A percentile compares a stretch with the other conserved stretches of the same genome.
These are phyloP conservation scores for Scarus forsteni DNA, from an alignment of 2,797 vertebrate genomes.

Conservation along the genomic window DNA sequence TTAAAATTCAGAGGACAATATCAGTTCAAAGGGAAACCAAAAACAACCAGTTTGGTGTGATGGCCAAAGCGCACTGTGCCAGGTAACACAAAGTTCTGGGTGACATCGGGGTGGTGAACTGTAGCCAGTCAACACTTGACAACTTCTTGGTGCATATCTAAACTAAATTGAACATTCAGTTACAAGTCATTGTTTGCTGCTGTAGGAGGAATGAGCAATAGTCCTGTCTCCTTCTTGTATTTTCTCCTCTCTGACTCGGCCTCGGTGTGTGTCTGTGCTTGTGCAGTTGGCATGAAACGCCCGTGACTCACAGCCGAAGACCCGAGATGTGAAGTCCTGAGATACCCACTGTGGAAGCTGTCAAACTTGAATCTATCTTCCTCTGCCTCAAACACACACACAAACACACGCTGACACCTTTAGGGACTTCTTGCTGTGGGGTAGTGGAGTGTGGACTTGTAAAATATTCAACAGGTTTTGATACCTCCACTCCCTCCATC, in stretches of 20 bases:
- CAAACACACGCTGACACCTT: slow-evolving; percentile 35
- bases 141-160: slow-evolving; percentile 18
- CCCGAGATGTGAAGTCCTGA: slow-evolving; percentile 50
- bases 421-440: slow-evolving; percentile 59
- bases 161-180: slow-evolving; percentile 34
- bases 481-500: slow-evolving; percentile 48
- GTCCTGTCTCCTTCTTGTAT: slow-evolving; percentile 3
- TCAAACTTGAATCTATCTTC: slow-evolving; percentile 54
- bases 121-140: neutral
- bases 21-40: neutral
- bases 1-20: neutral
- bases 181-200: slow-evolving; percentile 26
- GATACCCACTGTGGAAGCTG: slow-evolving; percentile 61
- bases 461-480: slow-evolving; percentile 74
- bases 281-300: slow-evolving; percentile 49
- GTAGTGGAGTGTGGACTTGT: slow-evolving; percentile 57
- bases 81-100: neutral
- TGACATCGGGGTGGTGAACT: neutral
- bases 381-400: slow-evolving; percentile 19
- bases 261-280: slow-evolving; percentile 36
- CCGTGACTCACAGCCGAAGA: slow-evolving; percentile 61
- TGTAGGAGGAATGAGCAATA: slow-evolving; percentile 25
- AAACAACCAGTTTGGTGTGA: neutral
- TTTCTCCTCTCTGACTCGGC: slow-evolving; percentile 22
- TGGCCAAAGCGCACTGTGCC: neutral